A percentile compares a stretch with the other conserved stretches of the same genome.
Evolutionary conservation across 2,888 invertebrate species (phyloP).

Genomic region (Rhagonycha fulva): DNA sequence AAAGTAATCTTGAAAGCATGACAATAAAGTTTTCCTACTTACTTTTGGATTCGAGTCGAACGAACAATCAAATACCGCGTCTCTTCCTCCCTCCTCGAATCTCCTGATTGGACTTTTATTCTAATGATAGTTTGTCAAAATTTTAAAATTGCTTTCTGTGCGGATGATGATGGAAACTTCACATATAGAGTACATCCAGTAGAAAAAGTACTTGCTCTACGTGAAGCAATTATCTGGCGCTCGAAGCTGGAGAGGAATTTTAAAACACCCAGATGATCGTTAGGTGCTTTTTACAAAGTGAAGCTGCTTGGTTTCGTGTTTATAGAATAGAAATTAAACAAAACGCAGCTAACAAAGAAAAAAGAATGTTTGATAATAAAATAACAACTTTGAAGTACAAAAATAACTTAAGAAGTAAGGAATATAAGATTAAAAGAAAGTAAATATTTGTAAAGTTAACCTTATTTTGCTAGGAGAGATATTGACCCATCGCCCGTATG

Average conservation of each 20-base stretch:
- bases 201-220: not conserved
- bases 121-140: not conserved
- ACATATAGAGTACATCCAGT: not conserved
- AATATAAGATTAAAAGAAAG: constrained; percentile 21
- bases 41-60: not conserved
- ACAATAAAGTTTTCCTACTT: not conserved
- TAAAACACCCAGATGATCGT: not conserved
- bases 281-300: not conserved
- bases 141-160: not conserved
- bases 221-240: not conserved
- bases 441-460: constrained; percentile 29
- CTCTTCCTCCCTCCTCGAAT: not conserved
- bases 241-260: not conserved
- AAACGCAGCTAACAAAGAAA: not conserved
- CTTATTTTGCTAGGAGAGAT: constrained; percentile 11
- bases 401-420: not conserved
- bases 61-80: not conserved
- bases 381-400: not conserved
- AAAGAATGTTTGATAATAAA: not conserved
- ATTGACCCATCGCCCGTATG: constrained; percentile 26
- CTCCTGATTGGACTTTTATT: not conserved
- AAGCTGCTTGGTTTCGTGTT: not conserved
- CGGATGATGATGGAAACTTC: too few species aligned
- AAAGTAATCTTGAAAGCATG: not conserved
- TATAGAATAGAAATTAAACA: not conserved